Evolutionary conservation across 2,113 vertebrate genomes (phyloP).

Genomic region (Athene noctua): DNA sequence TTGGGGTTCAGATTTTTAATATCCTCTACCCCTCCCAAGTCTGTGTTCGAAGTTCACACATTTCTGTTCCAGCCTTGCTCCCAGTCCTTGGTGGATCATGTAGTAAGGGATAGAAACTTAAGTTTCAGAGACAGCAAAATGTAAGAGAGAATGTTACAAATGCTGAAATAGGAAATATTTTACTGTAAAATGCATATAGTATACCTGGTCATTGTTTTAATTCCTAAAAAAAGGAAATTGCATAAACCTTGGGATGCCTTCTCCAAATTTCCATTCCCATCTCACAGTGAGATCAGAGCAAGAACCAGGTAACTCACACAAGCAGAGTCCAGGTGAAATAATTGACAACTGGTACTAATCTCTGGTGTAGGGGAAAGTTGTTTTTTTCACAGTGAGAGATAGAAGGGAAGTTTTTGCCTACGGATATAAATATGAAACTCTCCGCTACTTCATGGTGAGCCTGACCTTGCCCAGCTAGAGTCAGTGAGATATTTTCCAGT

Average conservation of each 20-base stretch:
- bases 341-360: not conserved
- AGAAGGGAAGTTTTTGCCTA: not conserved
- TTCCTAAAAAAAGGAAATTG: not conserved
- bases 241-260: not conserved
- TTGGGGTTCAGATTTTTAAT: slow-evolving; percentile 18
- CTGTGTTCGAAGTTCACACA: not conserved
- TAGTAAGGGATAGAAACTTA: not conserved
- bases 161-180: not conserved
- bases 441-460: not conserved
- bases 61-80: not conserved
- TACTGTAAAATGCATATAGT: not conserved
- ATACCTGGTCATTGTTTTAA: not conserved
- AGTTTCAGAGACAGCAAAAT: not conserved
- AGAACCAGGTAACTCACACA: not conserved
- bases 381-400: not conserved
- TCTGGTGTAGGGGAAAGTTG: not conserved
- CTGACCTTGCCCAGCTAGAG: not conserved
- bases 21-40: not conserved
- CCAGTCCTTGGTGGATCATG: not conserved
- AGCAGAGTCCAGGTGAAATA: not conserved
- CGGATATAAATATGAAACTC: not conserved
- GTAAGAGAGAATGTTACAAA: not conserved
- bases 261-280: not conserved
- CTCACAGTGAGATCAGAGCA: not conserved
- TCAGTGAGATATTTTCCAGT: not conserved